phyloP scores from a whole-genome alignment of 2,797 vertebrate genomes.

The Siniperca scherzeri region DNA sequence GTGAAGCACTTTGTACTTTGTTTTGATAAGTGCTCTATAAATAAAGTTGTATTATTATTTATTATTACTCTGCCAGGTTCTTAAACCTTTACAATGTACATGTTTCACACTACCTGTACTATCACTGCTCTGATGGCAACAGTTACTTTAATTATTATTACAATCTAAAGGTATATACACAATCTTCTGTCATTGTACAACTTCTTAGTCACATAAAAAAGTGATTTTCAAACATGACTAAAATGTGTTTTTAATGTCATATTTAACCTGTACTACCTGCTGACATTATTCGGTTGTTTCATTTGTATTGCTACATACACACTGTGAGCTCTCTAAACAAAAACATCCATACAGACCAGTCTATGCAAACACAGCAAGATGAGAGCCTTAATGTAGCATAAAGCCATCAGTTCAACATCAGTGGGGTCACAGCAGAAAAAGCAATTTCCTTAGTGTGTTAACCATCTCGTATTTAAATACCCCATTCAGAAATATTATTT shows the following conservation, averaged over 20 bases:
- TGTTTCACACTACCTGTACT: background rate
- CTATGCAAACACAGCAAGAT: conserved; percentile 49
- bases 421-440: conserved; percentile 22
- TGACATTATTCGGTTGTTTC: background rate
- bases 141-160: background rate
- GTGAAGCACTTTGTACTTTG: too few species aligned
- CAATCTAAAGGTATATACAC: background rate
- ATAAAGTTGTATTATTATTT: too few species aligned
- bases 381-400: conserved; percentile 36
- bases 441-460: background rate
- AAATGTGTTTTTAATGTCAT: background rate
- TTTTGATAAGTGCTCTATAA: too few species aligned
- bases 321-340: conserved; percentile 27
- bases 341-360: conserved; percentile 9
- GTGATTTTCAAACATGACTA: background rate
- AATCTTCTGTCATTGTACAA: background rate
- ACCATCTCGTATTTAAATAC: conserved; percentile 4
- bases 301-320: background rate
- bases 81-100: background rate
- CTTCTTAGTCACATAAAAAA: background rate
- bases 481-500: background rate
- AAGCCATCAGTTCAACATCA: conserved; percentile 7
- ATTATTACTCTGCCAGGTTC: background rate
- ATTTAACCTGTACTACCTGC: background rate
- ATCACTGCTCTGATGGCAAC: background rate